These are phyloP conservation scores for Eledona agricola DNA, from an alignment of 2,888 invertebrate genomes.

Conservation along the genomic window DNA sequence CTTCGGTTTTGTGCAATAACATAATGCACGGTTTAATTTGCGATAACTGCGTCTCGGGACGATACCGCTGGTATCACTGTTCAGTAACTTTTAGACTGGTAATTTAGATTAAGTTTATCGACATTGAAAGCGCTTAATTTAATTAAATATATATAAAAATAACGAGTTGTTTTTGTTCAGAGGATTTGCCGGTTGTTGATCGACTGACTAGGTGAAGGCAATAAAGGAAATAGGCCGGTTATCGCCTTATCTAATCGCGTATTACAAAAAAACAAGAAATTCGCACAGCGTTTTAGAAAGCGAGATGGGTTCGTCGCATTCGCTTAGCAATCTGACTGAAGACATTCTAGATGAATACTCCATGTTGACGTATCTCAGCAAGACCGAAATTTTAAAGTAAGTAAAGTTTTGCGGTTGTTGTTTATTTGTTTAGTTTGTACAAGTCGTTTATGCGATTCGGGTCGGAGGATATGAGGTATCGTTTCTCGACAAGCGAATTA, in stretches of 20 bases:
- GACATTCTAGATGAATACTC: conserved; percentile 70
- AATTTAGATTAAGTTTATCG: too few relatives aligned
- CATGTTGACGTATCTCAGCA: conserved; percentile 69
- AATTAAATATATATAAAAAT: too few relatives aligned
- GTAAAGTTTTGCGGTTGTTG: conserved; percentile 44
- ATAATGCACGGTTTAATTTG: conserved; percentile 23
- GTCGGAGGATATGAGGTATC: conserved; percentile 61
- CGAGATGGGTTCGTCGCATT: conserved; percentile 12
- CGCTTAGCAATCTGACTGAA: conserved; percentile 62
- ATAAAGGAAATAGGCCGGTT: conserved; percentile 5
- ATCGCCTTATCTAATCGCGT: conserved; percentile 23
- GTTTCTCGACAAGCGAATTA: conserved; percentile 66
- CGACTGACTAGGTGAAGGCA: too few relatives aligned
- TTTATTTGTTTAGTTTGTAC: conserved; percentile 64
- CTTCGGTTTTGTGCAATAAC: conserved; percentile 24
- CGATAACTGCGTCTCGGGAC: too few relatives aligned
- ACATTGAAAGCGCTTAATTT: too few relatives aligned
- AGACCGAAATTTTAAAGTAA: conserved; percentile 72
- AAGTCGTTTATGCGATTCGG: conserved; percentile 67
- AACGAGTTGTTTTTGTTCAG: too few relatives aligned
- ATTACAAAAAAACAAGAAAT: conserved; percentile 14
- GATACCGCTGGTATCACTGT: background rate
- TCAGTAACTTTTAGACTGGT: too few relatives aligned
- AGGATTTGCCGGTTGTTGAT: too few relatives aligned
- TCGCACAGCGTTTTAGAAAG: too few relatives aligned